Evolutionary conservation across 2,113 vertebrate species (phyloP), one percentile per base, ranked within the genome.

Genomic region (Ceuthmochares aereus): DNA sequence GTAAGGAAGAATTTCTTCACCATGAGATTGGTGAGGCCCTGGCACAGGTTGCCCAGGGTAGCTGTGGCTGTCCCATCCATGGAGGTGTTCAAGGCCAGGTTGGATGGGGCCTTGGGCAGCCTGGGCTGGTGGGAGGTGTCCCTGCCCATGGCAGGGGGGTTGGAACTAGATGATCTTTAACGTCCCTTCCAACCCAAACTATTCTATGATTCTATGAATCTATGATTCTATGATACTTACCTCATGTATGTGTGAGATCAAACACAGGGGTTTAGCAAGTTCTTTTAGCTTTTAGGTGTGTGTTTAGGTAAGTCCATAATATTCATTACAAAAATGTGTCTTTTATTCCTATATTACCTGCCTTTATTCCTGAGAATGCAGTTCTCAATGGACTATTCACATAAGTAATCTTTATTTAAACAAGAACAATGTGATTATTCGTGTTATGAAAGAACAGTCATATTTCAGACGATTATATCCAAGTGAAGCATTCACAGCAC

Each of bases 351-450:
- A 2, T 90, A 51, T 66, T 72, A 62, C 58, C 58, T 75, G 36
- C n/a, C 29, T 85, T 72, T 68, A 66, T 88, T 88, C 58, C 67
- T 60, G 52, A 59, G 40, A 23, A 51, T 84, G 51, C 30, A 22
- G 13, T 86, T 93, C 55, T 14, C 40, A 66, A 45, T 62, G 37
- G 40, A 16, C 58, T 86, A 54, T 29, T 93, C 58, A 69, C 10
- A 16, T 34, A 66, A 79, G 13, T 80, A 89, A 89, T 81, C 56
- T 34, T 74, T 67, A 63, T 47, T 96, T 84, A 59, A 93, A 84
- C 13, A 54, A 66, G 34, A 82, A 60, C 36, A 84, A n/a, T 45
- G 25, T 27, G 49, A 76, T 88, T 91, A 64, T 62, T 88, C 36
- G 5, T 58, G 30, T 79, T 78, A 21, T 43, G 81, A 11, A 59